Base-by-base conservation (phyloP, 2,888 invertebrate species). In the Rhingia rostrata region DNA sequence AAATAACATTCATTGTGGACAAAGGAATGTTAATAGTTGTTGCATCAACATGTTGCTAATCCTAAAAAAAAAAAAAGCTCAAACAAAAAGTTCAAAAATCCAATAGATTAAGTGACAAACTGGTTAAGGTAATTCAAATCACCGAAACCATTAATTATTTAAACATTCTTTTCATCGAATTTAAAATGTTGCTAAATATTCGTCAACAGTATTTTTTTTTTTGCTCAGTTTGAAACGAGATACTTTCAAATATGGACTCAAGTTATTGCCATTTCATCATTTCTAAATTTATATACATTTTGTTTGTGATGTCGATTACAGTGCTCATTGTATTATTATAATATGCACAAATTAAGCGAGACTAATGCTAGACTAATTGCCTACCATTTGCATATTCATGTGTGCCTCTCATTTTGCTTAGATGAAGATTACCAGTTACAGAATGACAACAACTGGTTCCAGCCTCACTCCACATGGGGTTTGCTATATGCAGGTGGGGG, bases 361-460 rank as follows among this genome's bases (percentile, higher is more conserved):
- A 47, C 77, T 74, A 69, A 84, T 79, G 79, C 70, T 60, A 84
- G 69, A 80, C 79, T 79, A 84, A 80, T 78, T 80, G 70, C 69
- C 61, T 54, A 35, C 22, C 22, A 75, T 75, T 72, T 70, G 51
- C 79, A 84, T 80, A 75, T 74, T 75, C 60, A 69, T 64, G 45
- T 9, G 22, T 56, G 32, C 49, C 39, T 45, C 5, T 58, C 0
- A 30, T 30, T 60, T 37, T 41, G n/a, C 4, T 32, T 12, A 43
- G 33, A 35, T 37, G 56, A 51, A 43, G 64, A 66, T 74, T 58
- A 49, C 53, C 32, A 69, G 47, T 41, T 41, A 32, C n/a, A n/a
- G 22, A 45, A 53, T 41, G 43, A 67, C 49, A 72, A 32, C 22
- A 66, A 82, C 72, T 61, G 54, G 78, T 78, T 77, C 72, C 12